These are phyloP conservation scores for Diuraphis noxia DNA, from an alignment of 1,140 invertebrate genomes.

Conservation along the genomic window DNA sequence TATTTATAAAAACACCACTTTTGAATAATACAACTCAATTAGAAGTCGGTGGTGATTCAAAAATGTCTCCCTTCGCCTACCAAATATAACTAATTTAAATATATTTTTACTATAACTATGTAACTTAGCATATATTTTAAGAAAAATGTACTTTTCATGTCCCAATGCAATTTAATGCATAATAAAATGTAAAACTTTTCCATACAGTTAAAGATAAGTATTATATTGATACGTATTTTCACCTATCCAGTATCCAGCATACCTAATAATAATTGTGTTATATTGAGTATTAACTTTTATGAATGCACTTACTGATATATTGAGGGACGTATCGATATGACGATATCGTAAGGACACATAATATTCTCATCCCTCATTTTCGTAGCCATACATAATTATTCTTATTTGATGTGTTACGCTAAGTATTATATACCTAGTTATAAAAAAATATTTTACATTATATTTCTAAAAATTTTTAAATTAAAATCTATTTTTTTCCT, in stretches of 20 bases:
- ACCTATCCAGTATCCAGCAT: not conserved
- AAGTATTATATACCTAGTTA: too few species aligned
- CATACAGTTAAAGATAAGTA: not conserved
- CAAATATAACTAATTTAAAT: too few species aligned
- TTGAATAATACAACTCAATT: too few species aligned
- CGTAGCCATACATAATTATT: too few species aligned
- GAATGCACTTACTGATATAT: not conserved
- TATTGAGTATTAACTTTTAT: not conserved
- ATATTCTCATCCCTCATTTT: too few species aligned
- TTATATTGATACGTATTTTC: not conserved
- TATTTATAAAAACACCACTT: too few species aligned
- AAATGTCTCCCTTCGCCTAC: fast-evolving
- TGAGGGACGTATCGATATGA: too few species aligned
- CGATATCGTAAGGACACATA: too few species aligned
- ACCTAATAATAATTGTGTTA: not conserved
- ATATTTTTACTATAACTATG: not conserved
- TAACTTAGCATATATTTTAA: slow-evolving; percentile 12
- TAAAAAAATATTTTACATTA: too few species aligned
- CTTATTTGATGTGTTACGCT: too few species aligned
- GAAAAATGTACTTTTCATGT: not conserved
- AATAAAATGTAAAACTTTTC: not conserved
- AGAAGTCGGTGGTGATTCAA: not conserved
- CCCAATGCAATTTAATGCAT: not conserved
- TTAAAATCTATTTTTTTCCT: too few species aligned
- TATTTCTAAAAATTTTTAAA: too few species aligned